Evolutionary conservation across 1,140 invertebrate genomes (phyloP).

Genomic region (Condylostylus longicornis): DNA sequence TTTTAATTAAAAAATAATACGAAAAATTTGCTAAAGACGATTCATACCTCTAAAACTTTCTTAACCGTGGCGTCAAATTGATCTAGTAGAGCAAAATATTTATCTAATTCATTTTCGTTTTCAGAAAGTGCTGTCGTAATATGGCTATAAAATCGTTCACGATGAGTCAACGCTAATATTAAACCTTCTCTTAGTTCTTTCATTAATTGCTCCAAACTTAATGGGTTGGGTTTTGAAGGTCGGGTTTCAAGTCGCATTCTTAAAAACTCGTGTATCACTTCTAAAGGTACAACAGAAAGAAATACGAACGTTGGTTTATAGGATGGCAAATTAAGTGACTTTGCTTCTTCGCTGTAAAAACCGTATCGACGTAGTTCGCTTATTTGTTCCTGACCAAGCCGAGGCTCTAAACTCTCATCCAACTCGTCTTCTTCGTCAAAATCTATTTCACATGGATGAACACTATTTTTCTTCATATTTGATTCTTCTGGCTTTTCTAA

Average conservation of each 20-base stretch:
- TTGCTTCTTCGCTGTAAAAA: constrained; percentile 60
- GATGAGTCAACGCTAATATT: constrained; percentile 58
- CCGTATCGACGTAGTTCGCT: constrained; percentile 41
- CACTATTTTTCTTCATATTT: constrained; percentile 13
- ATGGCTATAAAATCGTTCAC: constrained; percentile 56
- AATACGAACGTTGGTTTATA: constrained; percentile 74
- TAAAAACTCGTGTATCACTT: constrained; percentile 79
- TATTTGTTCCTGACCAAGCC: constrained; percentile 25
- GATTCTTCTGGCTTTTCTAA: constrained; percentile 39
- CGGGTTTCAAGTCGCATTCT: constrained; percentile 67
- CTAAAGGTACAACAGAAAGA: constrained; percentile 62
- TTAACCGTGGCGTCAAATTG: constrained; percentile 66
- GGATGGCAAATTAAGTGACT: constrained; percentile 61
- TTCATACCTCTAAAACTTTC: constrained; percentile 46
- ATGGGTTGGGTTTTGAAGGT: constrained; percentile 64
- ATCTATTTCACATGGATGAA: constrained; percentile 20
- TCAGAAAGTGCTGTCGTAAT: constrained; percentile 48
- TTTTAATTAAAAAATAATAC: background rate
- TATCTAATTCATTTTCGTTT: constrained; percentile 32
- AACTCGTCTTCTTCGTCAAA: constrained; percentile 20
- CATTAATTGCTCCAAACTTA: constrained; percentile 73
- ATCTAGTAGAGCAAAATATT: constrained; percentile 44
- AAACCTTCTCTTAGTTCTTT: constrained; percentile 75
- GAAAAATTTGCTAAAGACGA: background rate
- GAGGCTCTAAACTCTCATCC: constrained; percentile 30